Evolutionary conservation across 2,888 invertebrate species (phyloP), one percentile per base, ranked within the genome.

Genomic region (Psylliodes chrysocephalus): DNA sequence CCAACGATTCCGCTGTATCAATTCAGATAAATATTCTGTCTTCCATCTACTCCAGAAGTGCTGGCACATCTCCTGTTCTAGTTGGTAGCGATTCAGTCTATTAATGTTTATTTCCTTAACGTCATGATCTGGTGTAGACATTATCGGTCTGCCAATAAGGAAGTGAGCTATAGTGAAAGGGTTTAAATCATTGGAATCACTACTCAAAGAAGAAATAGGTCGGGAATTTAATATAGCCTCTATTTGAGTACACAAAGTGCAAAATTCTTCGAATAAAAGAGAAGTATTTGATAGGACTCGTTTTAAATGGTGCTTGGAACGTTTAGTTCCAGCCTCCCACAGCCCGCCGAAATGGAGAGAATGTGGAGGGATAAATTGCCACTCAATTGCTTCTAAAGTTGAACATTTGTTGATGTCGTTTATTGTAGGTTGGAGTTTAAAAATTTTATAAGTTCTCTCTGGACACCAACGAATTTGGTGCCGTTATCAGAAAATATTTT

Each of bases 161-260:
- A 56, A 56, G 33, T 56, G 56, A 10, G 44, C 56, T 3, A 46
- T 44, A 18, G 46, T 56, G 3, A 56, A 30, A n/a, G 30, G 18
- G 18, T 30, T 12, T 7, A 56, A 8, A 33, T 33, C 30, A 6
- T 30, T 12, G 1, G 46, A 8, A 33, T 33, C 30, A 6, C 5
- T 8, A 10, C 33, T 25, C 4, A 51, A 2, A 14, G 14, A 47
- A 28, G 12, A 68, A 0, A 79, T n/a, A 1, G 78, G 77, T 4
- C 76, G 51, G 6, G 75, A 75, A 57, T 78, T 79, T 2, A 77
- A 56, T 4, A 75, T 67, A 0, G 69, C 75, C 53, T 78, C 77
- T 28, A 77, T 73, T 61, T 75, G 71, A 2, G 33, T 55, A 14
- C 72, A 38, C 1, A 69, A 25, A 6, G 73, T 73, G 35, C 22